Evolutionary conservation across 2,113 vertebrate genomes (phyloP), one percentile per base, ranked within the genome.

Genomic region (Siniperca chuatsi): DNA sequence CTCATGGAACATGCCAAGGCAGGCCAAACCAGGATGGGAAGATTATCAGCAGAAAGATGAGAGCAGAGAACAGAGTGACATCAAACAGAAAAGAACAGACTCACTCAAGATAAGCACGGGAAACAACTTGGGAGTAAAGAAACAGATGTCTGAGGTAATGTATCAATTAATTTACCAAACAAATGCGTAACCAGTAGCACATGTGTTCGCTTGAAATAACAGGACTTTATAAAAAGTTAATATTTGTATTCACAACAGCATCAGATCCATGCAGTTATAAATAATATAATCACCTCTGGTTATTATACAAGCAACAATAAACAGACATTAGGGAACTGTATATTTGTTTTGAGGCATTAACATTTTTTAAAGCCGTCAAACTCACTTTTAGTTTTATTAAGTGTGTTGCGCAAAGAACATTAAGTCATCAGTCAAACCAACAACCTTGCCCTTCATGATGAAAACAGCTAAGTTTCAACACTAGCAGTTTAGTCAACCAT

Each of bases 401-500:
- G 75, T 69, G 73, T n/a, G 13, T 71, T 48, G 52, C 35, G 79
- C 70, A 58, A 68, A 80, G 83, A 87, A 85, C 85, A 91, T 90
- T 77, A 92, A 92, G 91, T 92, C 89, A 92, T 93, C 90, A 86
- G 83, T 92, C 89, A 91, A 79, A 81, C 76, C 79, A 84, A 77
- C 85, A 88, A 89, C 92, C 89, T 89, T 90, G 44, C 79, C 84
- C 79, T 88, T 92, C 86, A 83, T 90, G 76, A 90, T 85, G 84
- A 90, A 88, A 89, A 91, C 85, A 86, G 82, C 84, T 87, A 90
- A 89, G 91, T 91, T 90, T 92, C 90, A 91, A 82, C 89, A 90
- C 90, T 67, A 71, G 89, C 90, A 82, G 85, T 92, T 87, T 83
- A 90, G 83, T 91, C 87, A 90, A 87, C 84, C 93, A 94, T 96